Base-by-base conservation (phyloP, 2,113 vertebrate genomes). In the Nymphicus hollandicus region DNA sequence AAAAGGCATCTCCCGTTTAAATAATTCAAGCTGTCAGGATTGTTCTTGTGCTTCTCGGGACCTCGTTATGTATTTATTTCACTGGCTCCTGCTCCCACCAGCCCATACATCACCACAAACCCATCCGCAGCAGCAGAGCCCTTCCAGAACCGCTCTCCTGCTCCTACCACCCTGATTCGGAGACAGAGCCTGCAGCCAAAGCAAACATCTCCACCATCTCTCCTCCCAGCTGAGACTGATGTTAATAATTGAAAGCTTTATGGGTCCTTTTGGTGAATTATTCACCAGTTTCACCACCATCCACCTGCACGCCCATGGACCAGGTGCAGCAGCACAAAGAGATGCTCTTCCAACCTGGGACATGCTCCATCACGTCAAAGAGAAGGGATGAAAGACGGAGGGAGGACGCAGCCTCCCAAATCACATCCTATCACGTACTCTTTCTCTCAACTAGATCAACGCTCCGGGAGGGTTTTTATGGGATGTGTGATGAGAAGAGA, bases 231-330 rank as follows among this genome's bases (percentile, higher is more conserved):
- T 65, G 86, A 96, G 91, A 95, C 29, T 35, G 10, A 53, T 64
- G 96, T 98, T 95, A 98, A 98, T 98, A 97, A 98, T 97, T 97
- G 52, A 98, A 93, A 95, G 77, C 91, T 71, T 80, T 44, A 58
- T 2, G 80, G 93, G 92, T 53, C 96, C 95, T 97, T 96, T 96
- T 68, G 96, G 96, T 98, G 88, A 98, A 98, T 98, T 97, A 98
- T 97, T 98, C 95, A 97, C 95, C 70, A 82, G 80, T 94, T 93
- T 92, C 95, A 10, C 39, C 76, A 37, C 46, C 90, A 8, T 49
- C 71, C 84, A 29, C 81, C 81, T 13, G 70, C 55, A 37, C 27
- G 11, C 44, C 11, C 60, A 3, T 19, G 41, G 74, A 93, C 88
- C 94, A 90, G 95, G 88, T 90, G 96, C 86, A 49, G 82, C 88